These are phyloP conservation scores for Oscheius sp. DNA, from an alignment of 1,140 invertebrate genomes.

Conservation along the genomic window DNA sequence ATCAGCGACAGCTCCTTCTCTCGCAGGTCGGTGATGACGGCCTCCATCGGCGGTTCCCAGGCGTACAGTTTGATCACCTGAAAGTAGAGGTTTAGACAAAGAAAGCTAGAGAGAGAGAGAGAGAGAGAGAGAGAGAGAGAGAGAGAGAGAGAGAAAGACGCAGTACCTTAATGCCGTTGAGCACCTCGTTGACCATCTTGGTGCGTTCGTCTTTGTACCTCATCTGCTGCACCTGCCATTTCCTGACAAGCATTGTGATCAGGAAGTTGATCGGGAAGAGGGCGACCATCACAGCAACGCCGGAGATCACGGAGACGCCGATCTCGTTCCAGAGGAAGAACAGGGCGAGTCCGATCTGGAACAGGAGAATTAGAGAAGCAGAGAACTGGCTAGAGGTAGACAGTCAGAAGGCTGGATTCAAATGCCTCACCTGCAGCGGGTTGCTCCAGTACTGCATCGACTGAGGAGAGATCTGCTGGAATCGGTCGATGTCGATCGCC, in stretches of 20 bases:
- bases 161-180: constrained; percentile 68
- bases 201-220: constrained; percentile 67
- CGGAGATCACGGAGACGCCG: constrained; percentile 59
- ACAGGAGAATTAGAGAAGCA: neutral
- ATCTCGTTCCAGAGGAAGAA: constrained; percentile 62
- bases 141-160: neutral
- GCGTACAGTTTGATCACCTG: constrained; percentile 80
- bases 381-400: too few relatives aligned
- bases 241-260: constrained; percentile 59
- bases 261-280: constrained; percentile 63
- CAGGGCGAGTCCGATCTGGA: constrained; percentile 60
- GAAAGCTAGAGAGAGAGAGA: too few relatives aligned
- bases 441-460: constrained; percentile 58
- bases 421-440: constrained; percentile 30
- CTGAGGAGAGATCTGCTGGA: constrained; percentile 55
- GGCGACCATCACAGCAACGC: constrained; percentile 57
- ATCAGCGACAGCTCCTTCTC: constrained; percentile 50
- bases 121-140: too few relatives aligned
- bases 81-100: neutral
- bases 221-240: constrained; percentile 61
- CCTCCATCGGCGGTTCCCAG: constrained; percentile 83
- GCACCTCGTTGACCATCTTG: constrained; percentile 66
- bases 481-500: constrained; percentile 65
- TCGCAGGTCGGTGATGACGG: constrained; percentile 62
- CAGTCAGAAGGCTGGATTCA: too few relatives aligned